Base-by-base conservation (phyloP, 1,140 invertebrate species). In the Oreohelix idahoensis region DNA sequence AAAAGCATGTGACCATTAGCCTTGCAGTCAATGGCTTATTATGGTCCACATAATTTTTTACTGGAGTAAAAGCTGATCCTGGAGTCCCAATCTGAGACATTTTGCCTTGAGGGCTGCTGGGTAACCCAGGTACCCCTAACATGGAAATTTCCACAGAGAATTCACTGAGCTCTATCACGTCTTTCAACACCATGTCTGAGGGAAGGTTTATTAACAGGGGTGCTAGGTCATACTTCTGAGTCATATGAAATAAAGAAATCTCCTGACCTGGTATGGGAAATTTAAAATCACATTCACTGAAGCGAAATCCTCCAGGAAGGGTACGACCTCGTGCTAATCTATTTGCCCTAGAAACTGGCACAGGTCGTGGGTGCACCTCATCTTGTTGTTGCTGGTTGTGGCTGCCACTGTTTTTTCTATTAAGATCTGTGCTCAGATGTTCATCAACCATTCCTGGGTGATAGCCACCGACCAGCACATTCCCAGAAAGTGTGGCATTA, bases 41-140 rank as follows among this genome's bases (percentile, higher is more conserved):
- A 2, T 13, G 71, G n/a, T 74, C 70, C 29, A 45, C 20, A 26
- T 15, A n/a, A 23, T 49, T 15, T 39, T 49, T 58, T 29, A 82
- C 80, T 38, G 80, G 80, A n/a, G 80, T 74, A 63, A 82, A 82
- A n/a, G 80, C 80, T 39, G 80, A 82, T 17, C 80, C 80, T 53
- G 80, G 80, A n/a, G 70, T 75, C 26, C 80, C 80, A 23, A 82
- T 82, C 20, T 82, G 35, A 39, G 80, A 23, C 20, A 26, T 63
- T 51, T 75, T 38, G 23, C 80, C 80, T 38, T 58, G 35, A 53
- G 71, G 71, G 17, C 42, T 53, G 49, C 35, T 51, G 8, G 69
- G 70, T 20, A 36, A 17, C 1, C 13, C 63, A 39, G 49, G 35
- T 15, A 38, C 51, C 20, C 36, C 45, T 20, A 26, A 2, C 66